Conservation (phyloP, 2,113 vertebrate species). For the Vulpes ferrilata region DNA sequence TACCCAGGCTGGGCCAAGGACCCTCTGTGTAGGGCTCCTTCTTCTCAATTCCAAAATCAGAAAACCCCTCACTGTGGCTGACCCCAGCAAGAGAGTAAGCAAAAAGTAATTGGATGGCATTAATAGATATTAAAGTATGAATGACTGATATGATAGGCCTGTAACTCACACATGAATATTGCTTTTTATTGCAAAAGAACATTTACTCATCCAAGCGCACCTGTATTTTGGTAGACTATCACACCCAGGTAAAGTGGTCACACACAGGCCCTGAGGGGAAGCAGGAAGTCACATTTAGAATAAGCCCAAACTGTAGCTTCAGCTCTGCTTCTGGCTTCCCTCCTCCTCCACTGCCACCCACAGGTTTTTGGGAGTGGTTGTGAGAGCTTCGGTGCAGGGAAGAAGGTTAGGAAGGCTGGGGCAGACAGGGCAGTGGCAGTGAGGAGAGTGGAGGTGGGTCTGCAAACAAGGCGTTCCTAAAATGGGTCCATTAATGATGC, state of each 20-base stretch:
- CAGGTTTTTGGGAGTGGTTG: not conserved
- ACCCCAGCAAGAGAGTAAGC: not conserved
- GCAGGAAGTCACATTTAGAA: not conserved
- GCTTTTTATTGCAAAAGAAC: not conserved
- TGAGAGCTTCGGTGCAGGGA: not conserved
- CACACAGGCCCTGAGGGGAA: not conserved
- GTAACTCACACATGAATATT: not conserved
- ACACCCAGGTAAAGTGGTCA: not conserved
- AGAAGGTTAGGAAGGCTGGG: not conserved
- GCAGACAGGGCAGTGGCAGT: accelerated
- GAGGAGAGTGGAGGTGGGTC: not conserved
- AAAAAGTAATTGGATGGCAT: not conserved
- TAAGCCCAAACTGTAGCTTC: too few relatives aligned
- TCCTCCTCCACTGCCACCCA: not conserved
- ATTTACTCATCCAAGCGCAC: not conserved
- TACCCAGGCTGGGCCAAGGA: not conserved
- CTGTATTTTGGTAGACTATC: not conserved
- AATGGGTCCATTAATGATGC: accelerated
- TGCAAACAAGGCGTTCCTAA: not conserved
- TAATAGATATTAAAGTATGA: constrained; percentile 22
- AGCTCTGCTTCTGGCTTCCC: too few relatives aligned
- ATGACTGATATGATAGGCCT: not conserved
- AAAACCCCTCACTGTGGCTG: not conserved
- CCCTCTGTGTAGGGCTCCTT: not conserved
- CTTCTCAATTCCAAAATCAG: not conserved